phyloP scores from a whole-genome alignment of 1,140 invertebrate species.

The Drosophila sulfurigaster region DNA sequence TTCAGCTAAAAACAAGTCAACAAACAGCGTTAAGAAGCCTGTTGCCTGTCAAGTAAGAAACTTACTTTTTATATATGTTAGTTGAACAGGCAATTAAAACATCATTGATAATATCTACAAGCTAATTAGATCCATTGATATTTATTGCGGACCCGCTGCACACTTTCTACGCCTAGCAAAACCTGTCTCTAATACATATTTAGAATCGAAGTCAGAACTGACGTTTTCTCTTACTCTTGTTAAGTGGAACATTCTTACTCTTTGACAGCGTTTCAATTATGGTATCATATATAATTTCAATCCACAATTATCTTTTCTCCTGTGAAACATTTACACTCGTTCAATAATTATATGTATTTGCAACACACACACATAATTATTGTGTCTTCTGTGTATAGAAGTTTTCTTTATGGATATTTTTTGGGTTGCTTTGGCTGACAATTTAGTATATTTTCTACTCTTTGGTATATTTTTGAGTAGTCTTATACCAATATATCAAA shows the following conservation, averaged over 20 bases:
- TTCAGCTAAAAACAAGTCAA: slow-evolving; percentile 17
- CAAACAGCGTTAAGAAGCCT: slow-evolving; percentile 1
- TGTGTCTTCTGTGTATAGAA: neutral
- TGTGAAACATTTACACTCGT: neutral
- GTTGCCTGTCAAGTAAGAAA: neutral
- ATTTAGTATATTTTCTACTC: too few relatives aligned
- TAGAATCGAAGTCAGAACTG: neutral
- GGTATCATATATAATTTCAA: neutral
- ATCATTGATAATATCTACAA: slow-evolving; percentile 12
- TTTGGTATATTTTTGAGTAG: too few relatives aligned
- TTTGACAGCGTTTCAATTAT: neutral
- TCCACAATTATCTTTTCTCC: neutral
- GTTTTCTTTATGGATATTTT: neutral
- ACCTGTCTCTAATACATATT: neutral
- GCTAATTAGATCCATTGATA: slow-evolving; percentile 3
- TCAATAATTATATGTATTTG: neutral
- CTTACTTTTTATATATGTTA: neutral
- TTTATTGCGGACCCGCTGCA: neutral
- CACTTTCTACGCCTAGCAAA: neutral
- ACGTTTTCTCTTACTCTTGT: neutral
- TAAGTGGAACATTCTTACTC: slow-evolving; percentile 1
- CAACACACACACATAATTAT: neutral
- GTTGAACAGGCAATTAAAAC: slow-evolving; percentile 18
- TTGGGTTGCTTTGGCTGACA: too few relatives aligned
- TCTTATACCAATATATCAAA: too few relatives aligned